phyloP scores from a whole-genome alignment of 2,113 vertebrate genomes.

The Malurus alboscapulatus region DNA sequence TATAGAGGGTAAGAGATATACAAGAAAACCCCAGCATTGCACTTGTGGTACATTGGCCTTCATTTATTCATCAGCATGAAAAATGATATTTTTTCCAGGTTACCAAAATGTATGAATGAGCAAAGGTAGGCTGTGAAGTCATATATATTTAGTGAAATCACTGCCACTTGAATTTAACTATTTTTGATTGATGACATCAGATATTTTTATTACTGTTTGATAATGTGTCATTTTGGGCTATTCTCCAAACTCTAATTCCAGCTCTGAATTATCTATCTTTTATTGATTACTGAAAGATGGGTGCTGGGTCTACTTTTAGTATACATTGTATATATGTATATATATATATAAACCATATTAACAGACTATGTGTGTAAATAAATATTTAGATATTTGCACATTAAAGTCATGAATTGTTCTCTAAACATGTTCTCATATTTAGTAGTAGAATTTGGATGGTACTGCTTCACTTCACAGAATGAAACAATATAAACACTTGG shows the following conservation, averaged over 20 bases:
- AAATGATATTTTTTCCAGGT: not conserved
- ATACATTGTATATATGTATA: not conserved
- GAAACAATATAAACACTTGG: not conserved
- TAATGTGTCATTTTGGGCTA: not conserved
- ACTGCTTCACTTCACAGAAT: not conserved
- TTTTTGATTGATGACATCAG: not conserved
- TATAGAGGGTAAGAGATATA: not conserved
- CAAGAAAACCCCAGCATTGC: not conserved
- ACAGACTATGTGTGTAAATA: not conserved
- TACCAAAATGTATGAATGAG: not conserved
- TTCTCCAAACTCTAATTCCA: not conserved
- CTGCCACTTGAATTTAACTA: not conserved
- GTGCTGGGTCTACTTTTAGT: not conserved
- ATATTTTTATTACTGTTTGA: not conserved
- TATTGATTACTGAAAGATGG: not conserved
- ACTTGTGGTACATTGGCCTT: not conserved
- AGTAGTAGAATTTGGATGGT: not conserved
- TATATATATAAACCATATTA: not conserved
- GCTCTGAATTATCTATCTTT: not conserved
- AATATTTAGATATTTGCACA: not conserved
- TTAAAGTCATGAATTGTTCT: not conserved
- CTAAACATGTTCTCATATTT: not conserved
- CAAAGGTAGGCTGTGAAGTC: not conserved
- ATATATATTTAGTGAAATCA: not conserved
- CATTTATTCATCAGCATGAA: not conserved